Percentiles rank a stretch among this genome's conserved stretches.
Evolutionary conservation across 2,797 vertebrate species (phyloP).

Genomic region (Podargus strigoides): DNA sequence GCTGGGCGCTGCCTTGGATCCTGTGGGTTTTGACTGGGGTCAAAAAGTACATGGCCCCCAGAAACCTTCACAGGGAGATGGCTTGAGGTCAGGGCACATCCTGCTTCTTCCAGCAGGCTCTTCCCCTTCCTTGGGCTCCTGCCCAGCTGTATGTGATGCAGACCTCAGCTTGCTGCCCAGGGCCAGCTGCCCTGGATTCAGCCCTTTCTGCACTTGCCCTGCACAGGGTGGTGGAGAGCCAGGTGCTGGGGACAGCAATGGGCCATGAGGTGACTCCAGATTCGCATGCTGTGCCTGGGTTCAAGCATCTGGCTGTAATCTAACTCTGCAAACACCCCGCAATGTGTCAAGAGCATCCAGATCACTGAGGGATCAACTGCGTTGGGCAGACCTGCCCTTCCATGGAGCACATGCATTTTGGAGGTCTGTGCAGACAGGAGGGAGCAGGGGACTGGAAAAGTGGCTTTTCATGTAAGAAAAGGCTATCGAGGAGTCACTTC

Average conservation of each 20-base stretch:
- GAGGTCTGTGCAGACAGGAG: neutral
- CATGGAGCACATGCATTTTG: rapidly evolving
- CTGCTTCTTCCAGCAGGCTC: neutral
- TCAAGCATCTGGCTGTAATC: neutral
- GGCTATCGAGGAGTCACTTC: neutral
- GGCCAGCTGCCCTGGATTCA: rapidly evolving
- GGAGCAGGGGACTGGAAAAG: neutral
- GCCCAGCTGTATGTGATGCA: neutral
- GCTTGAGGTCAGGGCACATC: neutral
- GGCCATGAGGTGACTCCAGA: neutral
- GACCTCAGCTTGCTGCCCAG: neutral
- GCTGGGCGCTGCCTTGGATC: neutral
- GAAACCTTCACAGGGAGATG: neutral
- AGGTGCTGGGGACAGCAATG: rapidly evolving
- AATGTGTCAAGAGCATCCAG: neutral
- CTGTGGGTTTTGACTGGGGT: neutral
- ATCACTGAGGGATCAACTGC: neutral
- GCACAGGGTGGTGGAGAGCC: neutral
- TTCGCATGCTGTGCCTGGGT: neutral
- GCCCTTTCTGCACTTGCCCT: neutral
- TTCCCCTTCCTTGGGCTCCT: neutral
- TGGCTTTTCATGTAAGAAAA: neutral
- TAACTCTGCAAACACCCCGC: neutral
- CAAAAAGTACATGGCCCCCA: neutral
- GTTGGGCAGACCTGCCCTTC: neutral